phyloP scores from a whole-genome alignment of 2,797 vertebrate genomes.

The Glossophaga mutica region DNA sequence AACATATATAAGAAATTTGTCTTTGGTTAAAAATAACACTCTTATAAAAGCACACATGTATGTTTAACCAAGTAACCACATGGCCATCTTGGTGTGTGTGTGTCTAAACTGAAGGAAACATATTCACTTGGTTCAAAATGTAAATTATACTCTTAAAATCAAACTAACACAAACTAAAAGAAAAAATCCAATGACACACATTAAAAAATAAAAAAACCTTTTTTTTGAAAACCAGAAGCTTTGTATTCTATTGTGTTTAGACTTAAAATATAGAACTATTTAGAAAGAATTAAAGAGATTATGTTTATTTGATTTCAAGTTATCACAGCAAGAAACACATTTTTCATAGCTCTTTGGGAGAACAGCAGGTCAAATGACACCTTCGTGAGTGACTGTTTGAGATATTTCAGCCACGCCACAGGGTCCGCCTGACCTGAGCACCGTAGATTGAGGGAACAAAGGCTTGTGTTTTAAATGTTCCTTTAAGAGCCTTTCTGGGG shows the following conservation, averaged over 20 bases:
- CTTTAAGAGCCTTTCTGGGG: constrained; percentile 20
- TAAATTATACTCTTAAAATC: constrained; percentile 55
- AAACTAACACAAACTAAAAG: constrained; percentile 64
- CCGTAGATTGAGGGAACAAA: constrained; percentile 56
- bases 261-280: constrained; percentile 44
- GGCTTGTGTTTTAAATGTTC: constrained; percentile 31
- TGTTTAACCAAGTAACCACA: neutral
- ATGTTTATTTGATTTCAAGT: constrained; percentile 75
- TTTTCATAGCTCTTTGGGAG: constrained; percentile 66
- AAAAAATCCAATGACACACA: constrained; percentile 28
- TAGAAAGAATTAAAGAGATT: constrained; percentile 70
- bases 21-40: constrained; percentile 63
- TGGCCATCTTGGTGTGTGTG: neutral
- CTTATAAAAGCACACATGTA: neutral
- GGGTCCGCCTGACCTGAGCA: constrained; percentile 55
- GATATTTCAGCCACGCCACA: constrained; percentile 20
- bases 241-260: constrained; percentile 73
- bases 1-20: constrained; percentile 59
- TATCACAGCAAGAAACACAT: constrained; percentile 74
- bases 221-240: constrained; percentile 68
- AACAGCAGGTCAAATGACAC: constrained; percentile 55
- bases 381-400: constrained; percentile 38
- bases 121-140: constrained; percentile 22
- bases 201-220: constrained; percentile 28
- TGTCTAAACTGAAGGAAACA: constrained; percentile 58